Conservation (phyloP, 1,140 invertebrate species). For the Drosophila tani region DNA sequence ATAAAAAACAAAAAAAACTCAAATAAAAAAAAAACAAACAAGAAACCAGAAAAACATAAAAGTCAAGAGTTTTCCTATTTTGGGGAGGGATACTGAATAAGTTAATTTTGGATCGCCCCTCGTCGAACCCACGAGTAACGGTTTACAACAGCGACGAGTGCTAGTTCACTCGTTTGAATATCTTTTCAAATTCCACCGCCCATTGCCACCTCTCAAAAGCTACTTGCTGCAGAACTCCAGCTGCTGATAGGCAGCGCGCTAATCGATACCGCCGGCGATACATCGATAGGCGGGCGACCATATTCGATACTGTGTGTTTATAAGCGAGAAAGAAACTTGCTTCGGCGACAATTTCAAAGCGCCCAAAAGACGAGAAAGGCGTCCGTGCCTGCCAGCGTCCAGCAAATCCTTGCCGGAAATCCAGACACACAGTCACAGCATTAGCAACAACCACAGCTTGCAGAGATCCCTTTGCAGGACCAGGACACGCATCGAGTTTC, state of each 20-base stretch:
- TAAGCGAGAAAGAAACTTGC: slow-evolving; percentile 32
- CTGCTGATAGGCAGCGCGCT: neutral
- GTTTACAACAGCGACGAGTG: too few species aligned
- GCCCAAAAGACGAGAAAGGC: slow-evolving; percentile 62
- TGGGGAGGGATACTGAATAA: neutral
- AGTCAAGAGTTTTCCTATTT: neutral
- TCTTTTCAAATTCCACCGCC: slow-evolving; percentile 8
- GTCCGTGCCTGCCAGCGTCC: slow-evolving; percentile 36
- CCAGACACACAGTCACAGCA: neutral
- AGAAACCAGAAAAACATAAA: slow-evolving; percentile 59
- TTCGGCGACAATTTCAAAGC: slow-evolving; percentile 73
- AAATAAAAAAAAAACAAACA: slow-evolving; percentile 59
- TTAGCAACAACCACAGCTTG: neutral
- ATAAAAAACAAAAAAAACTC: slow-evolving; percentile 55
- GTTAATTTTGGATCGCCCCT: too few species aligned
- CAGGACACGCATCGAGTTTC: slow-evolving; percentile 13
- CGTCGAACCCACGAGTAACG: too few species aligned
- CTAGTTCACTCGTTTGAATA: too few species aligned
- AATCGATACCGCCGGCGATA: neutral
- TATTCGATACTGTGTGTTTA: slow-evolving; percentile 24
- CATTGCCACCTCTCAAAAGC: neutral
- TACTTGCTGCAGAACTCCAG: neutral
- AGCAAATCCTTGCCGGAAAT: slow-evolving; percentile 27
- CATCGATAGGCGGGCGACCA: neutral
- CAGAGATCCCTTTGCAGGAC: neutral